Base-by-base conservation (phyloP, 2,888 invertebrate species). In the Auanema sp. region DNA sequence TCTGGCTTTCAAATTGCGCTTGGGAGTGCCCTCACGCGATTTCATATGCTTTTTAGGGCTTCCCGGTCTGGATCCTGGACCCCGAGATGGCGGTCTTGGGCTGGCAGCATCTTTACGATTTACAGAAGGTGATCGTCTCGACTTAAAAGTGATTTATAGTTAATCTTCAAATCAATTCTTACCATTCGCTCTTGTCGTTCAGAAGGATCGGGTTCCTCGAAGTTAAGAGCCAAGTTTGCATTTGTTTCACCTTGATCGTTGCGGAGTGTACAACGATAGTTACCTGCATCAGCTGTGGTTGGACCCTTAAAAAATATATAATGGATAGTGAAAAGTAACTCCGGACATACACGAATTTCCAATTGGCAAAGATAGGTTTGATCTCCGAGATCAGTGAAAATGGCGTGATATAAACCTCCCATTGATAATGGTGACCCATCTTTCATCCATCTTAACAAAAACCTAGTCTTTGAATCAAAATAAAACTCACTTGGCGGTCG, bases 241-340 rank as follows among this genome's bases (percentile, higher is more conserved):
- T 95, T 95, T 74, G 94, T 89, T 88, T 97, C 96, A 79, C 97
- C 98, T 84, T 92, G 89, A 83, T 90, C 89, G 86, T 96, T 97
- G 86, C 93, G 94, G 82, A 95, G 93, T 84, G 93, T 94, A 86
- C 97, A 96, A 86, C 96, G 95, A 88, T 97, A 98, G 70, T 95
- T 88, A 76, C 97, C 98, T 79, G 95, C 95, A 87, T 98, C 97
- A 83, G 92, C 92, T 71, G 92, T 89, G 83, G 92, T 92, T 72
- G 95, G 94, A 86, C 94, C 93, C 91, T 92, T 81, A 43, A 85
- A 84, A 14, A 40, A 5, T 0, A 24, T n/a, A 41, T 12, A 55
- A 24, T 11, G 14, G 14, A 10, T 8, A 24, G 33, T 44, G 14
- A 23, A 14, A 16, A 23, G 18, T 41, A 16, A 21, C 18, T 10